phyloP scores from a whole-genome alignment of 2,797 vertebrate species.

The Microhierax caerulescens region DNA sequence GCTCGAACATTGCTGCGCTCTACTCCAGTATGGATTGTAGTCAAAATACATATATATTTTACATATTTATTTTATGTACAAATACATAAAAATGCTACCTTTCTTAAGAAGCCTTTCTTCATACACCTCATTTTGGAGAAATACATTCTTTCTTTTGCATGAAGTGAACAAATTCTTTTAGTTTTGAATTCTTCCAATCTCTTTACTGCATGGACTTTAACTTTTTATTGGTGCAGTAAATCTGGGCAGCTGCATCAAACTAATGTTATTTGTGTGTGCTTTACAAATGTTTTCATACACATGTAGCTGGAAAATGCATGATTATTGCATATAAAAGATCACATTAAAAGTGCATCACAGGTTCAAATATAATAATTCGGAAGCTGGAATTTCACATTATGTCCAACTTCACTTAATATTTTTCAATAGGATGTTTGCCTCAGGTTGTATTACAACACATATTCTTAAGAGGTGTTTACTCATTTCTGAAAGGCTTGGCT shows the following conservation, averaged over 20 bases:
- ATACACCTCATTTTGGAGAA: background rate
- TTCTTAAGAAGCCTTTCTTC: background rate
- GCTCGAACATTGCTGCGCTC: background rate
- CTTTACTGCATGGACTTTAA: background rate
- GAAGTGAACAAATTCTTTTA: background rate
- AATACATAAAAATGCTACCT: background rate
- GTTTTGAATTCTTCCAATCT: background rate
- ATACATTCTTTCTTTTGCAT: background rate
- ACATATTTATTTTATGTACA: too few relatives aligned
- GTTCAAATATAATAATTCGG: background rate
- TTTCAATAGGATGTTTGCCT: background rate
- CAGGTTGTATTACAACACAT: accelerated
- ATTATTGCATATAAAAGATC: background rate
- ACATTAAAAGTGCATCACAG: background rate
- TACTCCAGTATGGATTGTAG: background rate
- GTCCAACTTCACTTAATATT: background rate
- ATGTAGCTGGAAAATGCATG: background rate
- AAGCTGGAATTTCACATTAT: background rate
- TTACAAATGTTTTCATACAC: background rate
- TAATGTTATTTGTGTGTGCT: background rate
- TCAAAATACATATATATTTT: too few relatives aligned
- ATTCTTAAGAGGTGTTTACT: background rate
- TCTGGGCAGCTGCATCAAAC: background rate
- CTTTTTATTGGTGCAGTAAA: background rate
- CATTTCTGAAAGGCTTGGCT: background rate